These are phyloP conservation scores for Rousettus madagascariensis DNA, from an alignment of 2,797 vertebrate genomes.

Conservation along the genomic window DNA sequence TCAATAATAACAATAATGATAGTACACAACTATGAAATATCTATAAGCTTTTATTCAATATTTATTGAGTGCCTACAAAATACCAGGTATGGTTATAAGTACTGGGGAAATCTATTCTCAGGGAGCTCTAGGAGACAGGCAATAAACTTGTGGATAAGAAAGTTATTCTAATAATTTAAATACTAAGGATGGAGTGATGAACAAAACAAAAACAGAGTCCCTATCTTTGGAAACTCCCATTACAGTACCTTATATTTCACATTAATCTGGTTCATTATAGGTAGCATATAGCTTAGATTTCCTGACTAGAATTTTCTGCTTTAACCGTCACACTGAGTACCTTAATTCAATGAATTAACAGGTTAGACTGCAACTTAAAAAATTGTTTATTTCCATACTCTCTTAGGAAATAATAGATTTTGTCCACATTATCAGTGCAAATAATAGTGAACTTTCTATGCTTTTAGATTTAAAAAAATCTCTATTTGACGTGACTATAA, in stretches of 20 bases:
- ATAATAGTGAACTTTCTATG: not conserved
- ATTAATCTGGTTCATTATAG: not conserved
- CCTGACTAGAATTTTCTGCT: slow-evolving; percentile 6
- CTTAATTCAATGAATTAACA: slow-evolving; percentile 12
- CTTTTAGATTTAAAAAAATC: not conserved
- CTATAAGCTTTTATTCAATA: not conserved
- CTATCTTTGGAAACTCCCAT: not conserved
- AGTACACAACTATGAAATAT: not conserved
- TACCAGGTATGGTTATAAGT: not conserved
- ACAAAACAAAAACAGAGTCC: not conserved
- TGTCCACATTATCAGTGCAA: not conserved
- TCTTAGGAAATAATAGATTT: slow-evolving; percentile 4
- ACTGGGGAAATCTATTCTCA: not conserved
- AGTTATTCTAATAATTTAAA: not conserved
- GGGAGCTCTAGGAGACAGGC: not conserved
- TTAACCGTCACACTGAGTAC: not conserved
- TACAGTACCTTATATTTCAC: not conserved
- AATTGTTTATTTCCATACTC: not conserved
- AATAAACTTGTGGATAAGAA: not conserved
- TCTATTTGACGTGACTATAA: not conserved
- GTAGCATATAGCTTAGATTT: not conserved
- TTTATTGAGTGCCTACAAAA: not conserved
- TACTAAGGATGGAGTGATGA: not conserved
- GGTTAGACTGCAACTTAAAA: not conserved
- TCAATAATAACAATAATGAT: not conserved